A percentile compares a stretch with the other conserved stretches of the same genome.
Evolutionary conservation across 2,113 vertebrate species (phyloP).

Genomic region (Micronisus gabar): DNA sequence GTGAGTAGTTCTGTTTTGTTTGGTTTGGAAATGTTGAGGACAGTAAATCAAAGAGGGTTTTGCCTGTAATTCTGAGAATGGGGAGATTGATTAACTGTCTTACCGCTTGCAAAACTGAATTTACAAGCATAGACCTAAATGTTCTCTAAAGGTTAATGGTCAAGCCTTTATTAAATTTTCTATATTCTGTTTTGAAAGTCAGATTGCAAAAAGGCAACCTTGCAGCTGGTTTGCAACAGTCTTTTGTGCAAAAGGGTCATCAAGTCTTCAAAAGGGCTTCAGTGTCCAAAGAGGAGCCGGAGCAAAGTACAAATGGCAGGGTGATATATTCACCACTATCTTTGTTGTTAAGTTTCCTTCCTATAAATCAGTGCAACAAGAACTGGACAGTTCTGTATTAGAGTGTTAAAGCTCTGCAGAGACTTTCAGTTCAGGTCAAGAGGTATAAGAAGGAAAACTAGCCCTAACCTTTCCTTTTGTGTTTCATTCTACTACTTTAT

Average conservation of each 20-base stretch:
- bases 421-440: not conserved
- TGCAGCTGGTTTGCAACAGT: not conserved
- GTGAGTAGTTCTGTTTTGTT: not conserved
- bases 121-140: not conserved
- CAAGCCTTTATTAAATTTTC: not conserved
- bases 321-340: not conserved
- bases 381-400: not conserved
- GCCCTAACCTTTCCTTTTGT: not conserved
- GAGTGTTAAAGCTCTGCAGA: not conserved
- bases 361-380: not conserved
- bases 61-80: not conserved
- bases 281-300: not conserved
- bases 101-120: not conserved
- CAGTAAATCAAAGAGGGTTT: not conserved
- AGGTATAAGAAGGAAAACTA: not conserved
- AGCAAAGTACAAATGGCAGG: not conserved
- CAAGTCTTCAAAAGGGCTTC: not conserved
- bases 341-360: not conserved
- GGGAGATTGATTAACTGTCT: not conserved
- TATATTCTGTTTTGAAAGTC: not conserved
- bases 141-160: not conserved
- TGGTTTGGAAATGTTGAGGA: not conserved
- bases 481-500: not conserved
- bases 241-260: not conserved
- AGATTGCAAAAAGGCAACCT: not conserved